Base-by-base conservation (phyloP, 2,797 vertebrate species). In the Gymnothorax javanicus region DNA sequence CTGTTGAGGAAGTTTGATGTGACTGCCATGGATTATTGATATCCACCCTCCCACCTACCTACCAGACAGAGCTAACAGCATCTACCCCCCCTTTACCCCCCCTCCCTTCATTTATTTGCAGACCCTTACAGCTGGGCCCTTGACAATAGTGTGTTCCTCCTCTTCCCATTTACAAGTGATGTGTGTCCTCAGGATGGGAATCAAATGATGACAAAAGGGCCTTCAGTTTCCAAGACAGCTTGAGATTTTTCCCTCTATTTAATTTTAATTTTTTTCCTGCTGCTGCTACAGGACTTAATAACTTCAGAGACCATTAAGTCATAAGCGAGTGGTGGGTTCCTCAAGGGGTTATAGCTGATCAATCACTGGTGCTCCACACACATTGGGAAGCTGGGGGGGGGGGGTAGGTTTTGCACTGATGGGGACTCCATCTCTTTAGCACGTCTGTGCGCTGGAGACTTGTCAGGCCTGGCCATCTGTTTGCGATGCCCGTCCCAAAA, bases 231-330 rank as follows among this genome's bases (percentile, higher is more conserved):
- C 83, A n/a, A 59, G 87, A 87, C 88, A 89, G 87, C 85, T 83
- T 81, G 59, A 54, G 75, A 71, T 83, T 82, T 75, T 88, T 62
- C 33, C 64, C 58, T 43, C 82, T 79, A 58, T 85, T 56, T 69
- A 20, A 15, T n/a, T 27, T 23, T 71, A 17, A 59, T 57, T 71
- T 50, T 56, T n/a, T 67, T 50, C 52, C 54, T 64, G n/a, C 73
- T 50, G 13, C 75, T 69, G 86, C 88, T 67, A 64, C 84, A 88
- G 89, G 90, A 88, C 86, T 88, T 90, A 89, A 91, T 91, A 91
- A 89, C 89, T 90, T 87, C 86, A 84, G 88, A 89, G 88, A 86
- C 85, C 88, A 90, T 91, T 91, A 91, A 87, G 88, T 89, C 89
- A 88, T 87, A 87, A 90, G 89, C 1, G 87, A 50, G 87, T 89